phyloP scores from a whole-genome alignment of 2,888 invertebrate genomes.

The Sclerodermus sp. region DNA sequence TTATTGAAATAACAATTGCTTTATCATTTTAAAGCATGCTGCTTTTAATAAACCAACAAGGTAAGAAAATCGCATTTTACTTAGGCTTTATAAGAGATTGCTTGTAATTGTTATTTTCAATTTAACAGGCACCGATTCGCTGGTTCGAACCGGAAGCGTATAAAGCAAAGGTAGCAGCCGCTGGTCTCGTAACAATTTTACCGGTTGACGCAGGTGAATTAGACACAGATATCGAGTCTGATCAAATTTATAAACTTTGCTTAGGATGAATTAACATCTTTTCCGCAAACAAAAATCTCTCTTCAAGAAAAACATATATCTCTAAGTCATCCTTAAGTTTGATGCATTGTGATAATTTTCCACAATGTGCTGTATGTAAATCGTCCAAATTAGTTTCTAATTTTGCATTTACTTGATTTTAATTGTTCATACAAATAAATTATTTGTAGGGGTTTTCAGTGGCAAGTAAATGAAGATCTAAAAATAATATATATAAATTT shows the following conservation, averaged over 20 bases:
- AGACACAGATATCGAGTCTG: conserved; percentile 37
- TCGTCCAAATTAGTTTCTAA: no score
- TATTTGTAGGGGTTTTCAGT: no score
- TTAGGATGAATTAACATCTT: neutral
- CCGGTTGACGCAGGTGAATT: conserved; percentile 47
- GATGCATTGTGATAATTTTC: conserved; percentile 20
- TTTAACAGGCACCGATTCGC: conserved; percentile 53
- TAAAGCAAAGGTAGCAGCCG: conserved; percentile 52
- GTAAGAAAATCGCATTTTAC: conserved; percentile 17
- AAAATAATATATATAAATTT: no score
- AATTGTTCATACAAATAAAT: no score
- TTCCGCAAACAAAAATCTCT: neutral
- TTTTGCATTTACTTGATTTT: no score
- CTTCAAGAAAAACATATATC: conserved; percentile 8
- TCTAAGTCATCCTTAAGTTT: conserved; percentile 4
- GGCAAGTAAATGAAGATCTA: no score
- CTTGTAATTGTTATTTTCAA: conserved; percentile 1
- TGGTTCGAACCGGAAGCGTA: conserved; percentile 57
- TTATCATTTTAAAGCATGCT: conserved; percentile 36
- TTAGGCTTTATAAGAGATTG: neutral
- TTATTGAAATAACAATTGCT: conserved; percentile 22
- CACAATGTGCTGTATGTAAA: neutral
- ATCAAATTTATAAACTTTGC: neutral
- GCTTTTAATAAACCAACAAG: conserved; percentile 30
- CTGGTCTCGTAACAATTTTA: conserved; percentile 49